These are phyloP conservation scores for Anadara kagoshimensis DNA, from an alignment of 1,140 invertebrate genomes.

Conservation along the genomic window DNA sequence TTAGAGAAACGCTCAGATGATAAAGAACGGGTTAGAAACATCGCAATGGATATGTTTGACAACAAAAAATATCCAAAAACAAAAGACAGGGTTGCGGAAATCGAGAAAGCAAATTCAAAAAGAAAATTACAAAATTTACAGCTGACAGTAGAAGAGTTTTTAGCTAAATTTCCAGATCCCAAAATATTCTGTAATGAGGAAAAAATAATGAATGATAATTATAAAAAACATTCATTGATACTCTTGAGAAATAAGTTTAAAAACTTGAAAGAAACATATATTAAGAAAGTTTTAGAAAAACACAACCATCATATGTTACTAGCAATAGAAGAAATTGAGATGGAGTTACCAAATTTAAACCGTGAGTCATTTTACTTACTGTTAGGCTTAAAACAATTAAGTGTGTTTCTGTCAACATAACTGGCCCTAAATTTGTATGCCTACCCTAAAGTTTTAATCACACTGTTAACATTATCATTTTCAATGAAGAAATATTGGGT, in stretches of 20 bases:
- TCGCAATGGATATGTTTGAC: slow-evolving; percentile 71
- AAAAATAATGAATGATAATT: slow-evolving; percentile 65
- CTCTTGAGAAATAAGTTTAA: slow-evolving; percentile 67
- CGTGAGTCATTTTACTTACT: slow-evolving; percentile 20
- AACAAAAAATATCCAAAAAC: slow-evolving; percentile 76
- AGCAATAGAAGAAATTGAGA: slow-evolving; percentile 52
- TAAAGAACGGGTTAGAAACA: slow-evolving; percentile 49
- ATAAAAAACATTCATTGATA: slow-evolving; percentile 63
- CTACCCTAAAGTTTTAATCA: too few relatives aligned
- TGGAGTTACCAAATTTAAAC: slow-evolving; percentile 6
- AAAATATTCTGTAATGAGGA: slow-evolving; percentile 74
- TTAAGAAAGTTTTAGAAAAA: slow-evolving; percentile 60
- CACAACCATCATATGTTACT: slow-evolving; percentile 65
- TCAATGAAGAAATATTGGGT: too few relatives aligned
- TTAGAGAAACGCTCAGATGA: slow-evolving; percentile 47
- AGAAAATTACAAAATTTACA: slow-evolving; percentile 55
- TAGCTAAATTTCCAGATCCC: slow-evolving; percentile 78
- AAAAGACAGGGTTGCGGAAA: slow-evolving; percentile 69
- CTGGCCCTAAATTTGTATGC: too few relatives aligned
- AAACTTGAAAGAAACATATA: slow-evolving; percentile 59
- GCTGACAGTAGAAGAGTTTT: slow-evolving; percentile 76
- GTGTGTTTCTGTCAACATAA: neutral
- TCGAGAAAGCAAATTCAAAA: slow-evolving; percentile 55
- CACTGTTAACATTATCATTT: too few relatives aligned
- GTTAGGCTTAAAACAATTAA: slow-evolving; percentile 7